These are phyloP conservation scores for Apodemus agrarius DNA, from an alignment of 2,797 vertebrate genomes.

Conservation along the genomic window DNA sequence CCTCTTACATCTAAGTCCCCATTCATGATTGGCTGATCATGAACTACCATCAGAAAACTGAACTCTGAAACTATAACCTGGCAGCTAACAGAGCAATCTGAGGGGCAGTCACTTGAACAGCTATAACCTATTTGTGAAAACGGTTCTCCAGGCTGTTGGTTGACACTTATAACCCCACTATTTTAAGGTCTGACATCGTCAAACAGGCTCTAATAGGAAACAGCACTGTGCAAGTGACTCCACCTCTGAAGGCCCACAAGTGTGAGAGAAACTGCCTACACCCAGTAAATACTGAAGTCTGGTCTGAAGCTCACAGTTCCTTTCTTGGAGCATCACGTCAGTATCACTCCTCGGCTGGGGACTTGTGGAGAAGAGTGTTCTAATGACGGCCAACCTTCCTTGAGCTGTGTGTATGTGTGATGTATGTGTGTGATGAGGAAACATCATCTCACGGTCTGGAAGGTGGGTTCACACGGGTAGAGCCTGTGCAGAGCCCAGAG, in stretches of 20 bases:
- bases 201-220: conserved; percentile 29
- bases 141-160: background rate
- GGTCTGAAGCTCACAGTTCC: conserved; percentile 7
- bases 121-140: background rate
- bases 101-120: background rate
- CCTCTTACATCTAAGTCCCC: background rate
- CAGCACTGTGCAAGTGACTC: background rate
- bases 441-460: background rate
- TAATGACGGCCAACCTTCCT: background rate
- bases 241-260: background rate
- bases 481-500: background rate
- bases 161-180: conserved; percentile 23
- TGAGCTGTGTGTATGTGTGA: background rate
- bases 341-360: background rate
- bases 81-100: background rate
- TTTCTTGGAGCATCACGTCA: background rate
- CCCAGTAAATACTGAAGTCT: background rate
- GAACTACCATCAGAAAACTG: background rate
- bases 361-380: background rate
- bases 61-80: conserved; percentile 13
- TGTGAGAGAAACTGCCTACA: background rate
- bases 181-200: conserved; percentile 20
- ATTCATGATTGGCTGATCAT: background rate
- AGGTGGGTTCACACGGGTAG: background rate
- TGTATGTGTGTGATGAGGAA: background rate